Evolutionary conservation across 2,888 invertebrate species (phyloP).

Genomic region (Polietes domitor): DNA sequence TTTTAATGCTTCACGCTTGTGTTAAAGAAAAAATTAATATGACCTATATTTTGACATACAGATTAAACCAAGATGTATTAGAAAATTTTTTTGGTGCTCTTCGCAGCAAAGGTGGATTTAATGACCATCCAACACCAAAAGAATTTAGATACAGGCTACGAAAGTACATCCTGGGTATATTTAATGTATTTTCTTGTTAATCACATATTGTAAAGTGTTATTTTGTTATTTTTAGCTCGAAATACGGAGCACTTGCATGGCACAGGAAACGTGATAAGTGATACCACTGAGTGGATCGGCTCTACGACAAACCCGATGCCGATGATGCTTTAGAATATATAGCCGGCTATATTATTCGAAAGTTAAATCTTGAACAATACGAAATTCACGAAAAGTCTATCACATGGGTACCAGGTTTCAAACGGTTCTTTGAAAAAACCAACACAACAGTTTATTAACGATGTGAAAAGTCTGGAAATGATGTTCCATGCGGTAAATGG

Average conservation of each 20-base stretch:
- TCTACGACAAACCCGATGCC: too few species aligned
- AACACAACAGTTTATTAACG: neutral
- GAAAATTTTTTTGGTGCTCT: constrained; percentile 41
- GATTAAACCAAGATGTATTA: neutral
- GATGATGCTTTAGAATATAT: constrained; percentile 37
- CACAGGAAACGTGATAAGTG: neutral
- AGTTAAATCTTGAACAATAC: constrained; percentile 33
- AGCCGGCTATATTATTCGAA: constrained; percentile 28
- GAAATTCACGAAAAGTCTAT: constrained; percentile 21
- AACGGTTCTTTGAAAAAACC: constrained; percentile 40
- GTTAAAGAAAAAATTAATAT: neutral
- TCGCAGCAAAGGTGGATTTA: constrained; percentile 48
- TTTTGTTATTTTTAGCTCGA: neutral
- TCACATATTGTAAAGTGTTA: neutral
- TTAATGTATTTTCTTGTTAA: neutral
- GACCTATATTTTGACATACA: constrained; percentile 6
- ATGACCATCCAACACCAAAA: constrained; percentile 52
- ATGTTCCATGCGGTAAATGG: neutral
- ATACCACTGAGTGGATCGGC: neutral
- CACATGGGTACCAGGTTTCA: constrained; percentile 51
- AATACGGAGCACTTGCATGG: constrained; percentile 3
- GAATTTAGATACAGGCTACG: constrained; percentile 42
- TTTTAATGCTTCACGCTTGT: constrained; percentile 17
- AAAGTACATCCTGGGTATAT: constrained; percentile 40
- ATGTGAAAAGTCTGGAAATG: neutral